Evolutionary conservation across 2,888 invertebrate species (phyloP).

Genomic region (Macrosoma leucophasiata): DNA sequence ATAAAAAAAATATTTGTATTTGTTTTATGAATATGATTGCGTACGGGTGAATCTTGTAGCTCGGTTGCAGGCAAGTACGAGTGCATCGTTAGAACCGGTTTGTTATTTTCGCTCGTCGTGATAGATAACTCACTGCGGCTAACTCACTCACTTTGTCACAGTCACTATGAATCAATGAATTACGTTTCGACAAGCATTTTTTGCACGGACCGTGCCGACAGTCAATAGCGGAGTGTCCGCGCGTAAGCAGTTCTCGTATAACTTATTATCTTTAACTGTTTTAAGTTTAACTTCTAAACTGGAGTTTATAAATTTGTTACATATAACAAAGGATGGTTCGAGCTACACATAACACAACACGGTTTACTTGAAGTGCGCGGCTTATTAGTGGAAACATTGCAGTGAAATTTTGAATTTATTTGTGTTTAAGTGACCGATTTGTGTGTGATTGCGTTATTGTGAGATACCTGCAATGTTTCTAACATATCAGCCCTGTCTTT

Average conservation of each 20-base stretch:
- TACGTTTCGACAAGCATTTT: slow-evolving; percentile 13
- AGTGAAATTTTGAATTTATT: slow-evolving; percentile 1
- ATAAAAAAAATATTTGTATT: slow-evolving; percentile 16
- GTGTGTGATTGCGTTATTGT: neutral
- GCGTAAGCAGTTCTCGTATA: slow-evolving; percentile 9
- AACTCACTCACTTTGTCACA: neutral
- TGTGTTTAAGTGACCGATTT: neutral
- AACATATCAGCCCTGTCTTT: slow-evolving; percentile 10
- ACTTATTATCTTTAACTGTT: slow-evolving; percentile 5
- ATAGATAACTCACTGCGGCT: too few relatives aligned
- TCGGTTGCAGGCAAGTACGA: slow-evolving; percentile 17
- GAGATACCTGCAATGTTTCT: neutral
- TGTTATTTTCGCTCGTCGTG: too few relatives aligned
- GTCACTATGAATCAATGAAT: slow-evolving; percentile 10
- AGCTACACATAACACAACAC: slow-evolving; percentile 6
- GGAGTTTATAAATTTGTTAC: slow-evolving; percentile 1
- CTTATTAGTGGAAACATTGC: slow-evolving; percentile 1
- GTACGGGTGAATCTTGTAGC: too few relatives aligned
- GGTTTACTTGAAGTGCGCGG: neutral
- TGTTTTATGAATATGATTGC: slow-evolving; percentile 10
- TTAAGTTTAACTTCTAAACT: slow-evolving; percentile 6
- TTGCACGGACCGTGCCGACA: slow-evolving; percentile 14
- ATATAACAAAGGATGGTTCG: slow-evolving; percentile 6
- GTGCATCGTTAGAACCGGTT: slow-evolving; percentile 9
- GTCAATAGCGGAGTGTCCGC: slow-evolving; percentile 4